Evolutionary conservation across 1,140 invertebrate genomes (phyloP), one percentile per base, ranked within the genome.

Genomic region (Scylla paramamosain): DNA sequence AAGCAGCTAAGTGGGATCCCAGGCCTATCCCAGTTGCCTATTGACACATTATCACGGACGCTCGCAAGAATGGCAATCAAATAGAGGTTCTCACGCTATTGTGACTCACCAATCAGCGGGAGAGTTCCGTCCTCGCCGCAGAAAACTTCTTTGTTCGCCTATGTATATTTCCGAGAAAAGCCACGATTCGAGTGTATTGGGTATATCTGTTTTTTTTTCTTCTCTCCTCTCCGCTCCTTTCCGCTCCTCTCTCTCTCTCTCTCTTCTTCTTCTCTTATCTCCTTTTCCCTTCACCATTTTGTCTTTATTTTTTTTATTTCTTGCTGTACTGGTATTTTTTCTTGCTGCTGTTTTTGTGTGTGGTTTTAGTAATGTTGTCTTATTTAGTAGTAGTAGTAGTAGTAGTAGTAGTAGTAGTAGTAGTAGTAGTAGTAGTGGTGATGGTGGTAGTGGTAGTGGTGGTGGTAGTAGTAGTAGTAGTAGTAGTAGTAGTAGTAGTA

Each of bases 21-120:
- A 28, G 29, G 67, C 67, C 39, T 91, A 91, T 91, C 52, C 32
- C 90, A 25, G 52, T 77, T 91, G 90, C 90, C 90, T 91, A 77
- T 91, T 91, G 90, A 91, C 90, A 91, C 90, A 91, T 91, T 91
- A 91, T 91, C 52, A 91, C 52, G 59, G 90, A 59, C 10, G 16
- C 14, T 20, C 59, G 32, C 90, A 77, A 91, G 39, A 91, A 91
- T 91, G 52, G 90, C 90, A 91, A 91, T 91, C 90, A 91, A 91
- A 77, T n/a, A 59, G 90, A 25, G 59, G 90, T 91, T 91, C 90
- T 91, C 90, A 91, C 90, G 90, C 90, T 77, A 91, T 91, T 91
- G 90, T 91, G 90, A 28, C 59, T 77, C 52, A 67, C 90, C 90
- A 91, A 91, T 77, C 90, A 91, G 67, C 52, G 67, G 48, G 59